Evolutionary conservation across 1,140 invertebrate species (phyloP).

Genomic region (Alviniconcha marisindica): DNA sequence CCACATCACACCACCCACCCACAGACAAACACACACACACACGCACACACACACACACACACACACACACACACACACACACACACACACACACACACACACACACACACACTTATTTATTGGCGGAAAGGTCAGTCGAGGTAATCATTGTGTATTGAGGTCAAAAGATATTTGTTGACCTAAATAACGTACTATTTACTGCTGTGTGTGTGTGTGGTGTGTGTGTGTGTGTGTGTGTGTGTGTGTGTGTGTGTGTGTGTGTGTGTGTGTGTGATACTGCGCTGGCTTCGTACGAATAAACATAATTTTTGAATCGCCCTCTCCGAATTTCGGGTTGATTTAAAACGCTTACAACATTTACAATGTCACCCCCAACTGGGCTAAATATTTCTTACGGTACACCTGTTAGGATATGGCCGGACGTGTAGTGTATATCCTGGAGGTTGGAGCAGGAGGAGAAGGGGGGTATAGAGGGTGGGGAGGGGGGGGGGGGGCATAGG

Average conservation of each 20-base stretch:
- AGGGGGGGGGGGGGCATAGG: constrained; percentile 82
- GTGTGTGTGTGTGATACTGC: neutral
- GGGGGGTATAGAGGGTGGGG: constrained; percentile 74
- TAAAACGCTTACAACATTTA: too few relatives aligned
- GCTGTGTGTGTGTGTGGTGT: neutral
- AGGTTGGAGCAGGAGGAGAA: neutral
- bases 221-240: neutral
- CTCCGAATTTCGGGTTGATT: too few relatives aligned
- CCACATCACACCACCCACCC: neutral
- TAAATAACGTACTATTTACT: neutral
- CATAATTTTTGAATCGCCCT: too few relatives aligned
- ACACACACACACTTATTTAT: neutral
- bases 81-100: constrained; percentile 6
- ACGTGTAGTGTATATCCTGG: too few relatives aligned
- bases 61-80: neutral
- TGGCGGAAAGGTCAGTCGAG: too few relatives aligned
- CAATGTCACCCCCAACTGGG: too few relatives aligned
- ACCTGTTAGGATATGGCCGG: too few relatives aligned
- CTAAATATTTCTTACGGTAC: too few relatives aligned
- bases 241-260: neutral
- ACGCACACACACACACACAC: neutral
- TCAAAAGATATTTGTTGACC: neutral
- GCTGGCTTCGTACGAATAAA: too few relatives aligned
- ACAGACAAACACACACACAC: neutral
- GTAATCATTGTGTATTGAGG: too few relatives aligned